Evolutionary conservation across 2,113 vertebrate species (phyloP).

Genomic region (Plecotus auritus): DNA sequence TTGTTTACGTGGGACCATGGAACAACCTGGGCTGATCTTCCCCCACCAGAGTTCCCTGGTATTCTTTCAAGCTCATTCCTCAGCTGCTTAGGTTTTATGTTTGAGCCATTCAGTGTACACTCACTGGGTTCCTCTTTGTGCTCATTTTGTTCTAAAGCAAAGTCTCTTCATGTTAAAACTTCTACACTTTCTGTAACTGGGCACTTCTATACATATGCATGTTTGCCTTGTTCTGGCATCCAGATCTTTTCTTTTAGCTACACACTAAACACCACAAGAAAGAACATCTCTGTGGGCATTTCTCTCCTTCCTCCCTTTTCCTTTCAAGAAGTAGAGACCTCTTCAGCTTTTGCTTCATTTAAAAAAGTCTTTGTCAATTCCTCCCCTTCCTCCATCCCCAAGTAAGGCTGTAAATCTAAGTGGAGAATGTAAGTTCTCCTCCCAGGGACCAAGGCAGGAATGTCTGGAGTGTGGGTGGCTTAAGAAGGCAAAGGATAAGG

Average conservation of each 20-base stretch:
- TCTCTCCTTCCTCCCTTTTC: conserved; percentile 29
- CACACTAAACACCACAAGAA: not conserved
- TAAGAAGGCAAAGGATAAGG: not conserved
- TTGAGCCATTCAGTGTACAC: not conserved
- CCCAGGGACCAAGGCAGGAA: not conserved
- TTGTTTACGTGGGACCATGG: not conserved
- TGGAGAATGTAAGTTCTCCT: not conserved
- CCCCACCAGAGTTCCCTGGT: not conserved
- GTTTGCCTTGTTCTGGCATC: not conserved
- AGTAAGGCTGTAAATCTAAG: not conserved
- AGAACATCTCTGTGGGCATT: not conserved
- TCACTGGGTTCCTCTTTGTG: not conserved
- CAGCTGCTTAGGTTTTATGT: not conserved
- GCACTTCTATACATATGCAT: not conserved
- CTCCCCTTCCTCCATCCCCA: not conserved
- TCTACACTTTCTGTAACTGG: not conserved
- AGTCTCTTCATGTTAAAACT: not conserved
- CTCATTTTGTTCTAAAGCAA: not conserved
- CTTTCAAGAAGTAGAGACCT: not conserved
- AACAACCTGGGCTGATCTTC: not conserved
- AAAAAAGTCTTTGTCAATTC: not conserved
- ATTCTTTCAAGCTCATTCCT: not conserved
- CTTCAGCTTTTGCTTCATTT: conserved; percentile 16
- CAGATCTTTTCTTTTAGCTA: not conserved
- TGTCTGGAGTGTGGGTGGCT: not conserved